phyloP scores from a whole-genome alignment of 2,888 invertebrate species.

The Kuschelorhynchus macadamiae region DNA sequence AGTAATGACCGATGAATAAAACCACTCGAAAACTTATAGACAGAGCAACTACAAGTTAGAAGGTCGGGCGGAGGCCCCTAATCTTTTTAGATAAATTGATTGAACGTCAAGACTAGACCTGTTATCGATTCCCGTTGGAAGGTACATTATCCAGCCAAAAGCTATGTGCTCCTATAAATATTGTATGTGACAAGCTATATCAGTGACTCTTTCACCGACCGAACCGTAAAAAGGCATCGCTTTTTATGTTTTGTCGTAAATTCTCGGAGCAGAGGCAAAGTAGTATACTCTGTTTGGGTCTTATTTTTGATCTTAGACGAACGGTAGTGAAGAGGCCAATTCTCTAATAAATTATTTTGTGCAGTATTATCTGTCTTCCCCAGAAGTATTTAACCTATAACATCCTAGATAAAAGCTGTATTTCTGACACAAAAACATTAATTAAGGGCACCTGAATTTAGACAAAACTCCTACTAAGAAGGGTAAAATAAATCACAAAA shows the following conservation, averaged over 20 bases:
- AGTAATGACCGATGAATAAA: conserved; percentile 8
- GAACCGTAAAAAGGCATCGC: conserved; percentile 5
- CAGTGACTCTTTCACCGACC: conserved; percentile 7
- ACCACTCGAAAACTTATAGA: conserved; percentile 13
- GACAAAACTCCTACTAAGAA: too few species aligned
- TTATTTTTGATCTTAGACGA: too few species aligned
- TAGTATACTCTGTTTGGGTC: too few species aligned
- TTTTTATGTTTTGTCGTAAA: conserved; percentile 3
- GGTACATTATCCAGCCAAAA: neutral
- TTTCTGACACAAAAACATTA: too few species aligned
- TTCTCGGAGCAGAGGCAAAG: neutral
- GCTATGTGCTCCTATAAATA: conserved; percentile 9
- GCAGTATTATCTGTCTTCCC: too few species aligned
- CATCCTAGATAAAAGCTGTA: too few species aligned
- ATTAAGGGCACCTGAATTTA: too few species aligned
- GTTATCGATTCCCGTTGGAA: conserved; percentile 3
- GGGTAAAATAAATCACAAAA: too few species aligned
- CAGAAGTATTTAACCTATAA: too few species aligned
- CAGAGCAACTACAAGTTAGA: conserved; percentile 3
- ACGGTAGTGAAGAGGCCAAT: too few species aligned
- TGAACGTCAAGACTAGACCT: neutral
- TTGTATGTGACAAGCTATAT: conserved; percentile 6
- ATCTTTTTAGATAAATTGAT: conserved; percentile 7
- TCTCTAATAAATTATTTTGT: too few species aligned
- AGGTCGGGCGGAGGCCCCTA: neutral